Percentiles rank a stretch among this genome's conserved stretches.
These are phyloP conservation scores for Martes martes DNA, from an alignment of 2,113 vertebrate species.

Conservation along the genomic window DNA sequence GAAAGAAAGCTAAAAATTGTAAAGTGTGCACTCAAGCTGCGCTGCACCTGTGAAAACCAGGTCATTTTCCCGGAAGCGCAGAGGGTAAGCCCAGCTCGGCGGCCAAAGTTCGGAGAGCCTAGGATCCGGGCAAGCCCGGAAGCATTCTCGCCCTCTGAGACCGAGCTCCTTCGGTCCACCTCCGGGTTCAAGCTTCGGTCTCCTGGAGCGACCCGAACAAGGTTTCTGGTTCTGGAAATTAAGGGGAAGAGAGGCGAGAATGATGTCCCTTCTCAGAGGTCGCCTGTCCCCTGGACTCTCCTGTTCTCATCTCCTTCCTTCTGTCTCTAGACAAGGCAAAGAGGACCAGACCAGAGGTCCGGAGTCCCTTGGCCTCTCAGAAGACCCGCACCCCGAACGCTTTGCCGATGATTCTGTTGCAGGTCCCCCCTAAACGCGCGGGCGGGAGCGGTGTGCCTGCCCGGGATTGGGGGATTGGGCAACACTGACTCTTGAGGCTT, in stretches of 20 bases:
- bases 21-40: neutral
- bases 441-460: neutral
- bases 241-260: neutral
- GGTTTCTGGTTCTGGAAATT: neutral
- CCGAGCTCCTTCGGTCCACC: neutral
- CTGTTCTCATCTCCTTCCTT: neutral
- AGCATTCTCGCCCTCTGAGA: accelerated
- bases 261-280: neutral
- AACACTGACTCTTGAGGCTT: neutral
- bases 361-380: accelerated
- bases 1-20: neutral
- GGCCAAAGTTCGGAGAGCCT: accelerated
- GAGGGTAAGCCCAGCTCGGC: accelerated
- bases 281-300: accelerated
- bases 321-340: neutral
- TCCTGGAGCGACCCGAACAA: accelerated
- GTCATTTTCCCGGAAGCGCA: neutral
- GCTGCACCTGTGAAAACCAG: accelerated
- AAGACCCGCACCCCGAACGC: accelerated
- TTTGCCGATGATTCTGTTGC: accelerated
- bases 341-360: accelerated
- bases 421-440: accelerated
- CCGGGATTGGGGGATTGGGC: neutral
- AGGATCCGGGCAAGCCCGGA: accelerated
- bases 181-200: neutral